Conservation (phyloP, 2,113 vertebrate genomes). For the Saimiri boliviensis region DNA sequence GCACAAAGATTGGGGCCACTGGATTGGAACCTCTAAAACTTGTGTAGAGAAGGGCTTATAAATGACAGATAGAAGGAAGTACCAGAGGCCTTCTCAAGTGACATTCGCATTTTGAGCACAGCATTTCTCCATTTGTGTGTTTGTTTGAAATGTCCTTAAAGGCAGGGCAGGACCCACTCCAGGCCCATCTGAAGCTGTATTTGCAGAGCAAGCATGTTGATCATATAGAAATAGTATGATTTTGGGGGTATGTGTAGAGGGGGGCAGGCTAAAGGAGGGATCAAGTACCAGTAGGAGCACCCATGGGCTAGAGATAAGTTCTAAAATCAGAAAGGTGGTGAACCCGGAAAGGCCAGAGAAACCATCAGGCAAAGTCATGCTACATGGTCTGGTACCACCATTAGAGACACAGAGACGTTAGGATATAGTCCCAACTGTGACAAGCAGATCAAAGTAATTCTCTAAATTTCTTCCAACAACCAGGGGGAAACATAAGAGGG, state of each 20-base stretch:
- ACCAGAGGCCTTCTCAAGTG: background rate
- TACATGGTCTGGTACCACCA: background rate
- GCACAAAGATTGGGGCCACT: background rate
- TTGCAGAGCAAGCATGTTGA: background rate
- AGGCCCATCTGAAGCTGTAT: background rate
- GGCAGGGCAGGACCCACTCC: background rate
- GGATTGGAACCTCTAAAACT: background rate
- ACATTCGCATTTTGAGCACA: background rate
- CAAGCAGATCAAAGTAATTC: background rate
- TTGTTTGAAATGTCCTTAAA: background rate
- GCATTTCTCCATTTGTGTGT: background rate
- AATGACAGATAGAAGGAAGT: background rate
- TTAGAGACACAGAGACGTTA: background rate
- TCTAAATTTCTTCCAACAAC: background rate
- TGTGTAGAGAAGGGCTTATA: background rate
- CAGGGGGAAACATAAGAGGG: background rate
- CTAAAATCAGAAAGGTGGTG: background rate
- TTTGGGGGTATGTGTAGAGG: no score
- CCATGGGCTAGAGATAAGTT: background rate
- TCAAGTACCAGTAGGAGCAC: background rate
- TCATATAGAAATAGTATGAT: background rate
- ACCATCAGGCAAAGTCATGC: background rate
- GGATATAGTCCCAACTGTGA: background rate
- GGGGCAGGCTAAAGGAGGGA: background rate
- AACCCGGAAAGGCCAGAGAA: background rate